Base-by-base conservation (phyloP, 2,113 vertebrate genomes). In the Paracyprichromis sp. region DNA sequence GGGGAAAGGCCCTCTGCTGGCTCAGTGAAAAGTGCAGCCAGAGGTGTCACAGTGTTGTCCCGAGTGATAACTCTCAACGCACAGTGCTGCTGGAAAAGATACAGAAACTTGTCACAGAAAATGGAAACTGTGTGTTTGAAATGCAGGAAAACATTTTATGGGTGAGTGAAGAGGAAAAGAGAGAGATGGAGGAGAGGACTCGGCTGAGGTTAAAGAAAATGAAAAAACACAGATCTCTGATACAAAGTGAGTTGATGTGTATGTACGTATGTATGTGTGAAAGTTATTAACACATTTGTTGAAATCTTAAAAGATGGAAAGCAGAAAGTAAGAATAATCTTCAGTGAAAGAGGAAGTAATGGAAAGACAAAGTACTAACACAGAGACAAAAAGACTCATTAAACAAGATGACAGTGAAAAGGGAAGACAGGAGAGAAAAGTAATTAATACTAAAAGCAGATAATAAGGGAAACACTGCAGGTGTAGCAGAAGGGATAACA, bases 1-100 rank as follows among this genome's bases (percentile, higher is more conserved):
- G 34, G 5, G 94, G 87, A 3, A 7, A 61, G 31, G 82, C 87
- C 13, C 66, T 94, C 6, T 11, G 73, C 56, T 95, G 95, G 94
- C 91, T 96, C 14, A 29, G 53, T 1, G 82, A 93, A 10, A 95
- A 84, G 81, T 96, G 95, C 52, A 31, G 80, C 6, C 89, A 47
- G 4, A 95, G 95, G 83, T 93, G 90, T 84, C 92, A 95, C 85
- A 31, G 80, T 4, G 21, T 96, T 5, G 10, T 81, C 53, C 50
- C 80, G 7, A 82, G 59, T 1, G 59, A 83, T 12, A 71, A 19
- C 5, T 2, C 31, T 16, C 84, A 63, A 10, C 57, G 36, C 26
- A 14, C 29, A 6, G 66, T 86, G 87, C 91, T 96, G 56, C 85
- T 96, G 63, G 81, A 47, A 73, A 93, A 94, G 80, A 94, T 96